These are phyloP conservation scores for Paratilapia polleni DNA, from an alignment of 2,113 vertebrate genomes.

Conservation along the genomic window DNA sequence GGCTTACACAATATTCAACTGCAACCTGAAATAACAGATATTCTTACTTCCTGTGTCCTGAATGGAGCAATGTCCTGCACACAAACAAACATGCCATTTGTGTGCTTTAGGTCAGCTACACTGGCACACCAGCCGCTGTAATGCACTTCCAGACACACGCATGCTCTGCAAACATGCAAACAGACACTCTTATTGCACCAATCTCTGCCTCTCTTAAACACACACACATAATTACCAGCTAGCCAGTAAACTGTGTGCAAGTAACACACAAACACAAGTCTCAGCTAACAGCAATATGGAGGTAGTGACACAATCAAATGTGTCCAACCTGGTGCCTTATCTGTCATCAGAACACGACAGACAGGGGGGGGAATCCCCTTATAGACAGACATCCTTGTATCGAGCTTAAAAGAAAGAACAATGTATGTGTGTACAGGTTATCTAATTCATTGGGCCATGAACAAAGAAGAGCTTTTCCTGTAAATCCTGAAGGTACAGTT, in stretches of 20 bases:
- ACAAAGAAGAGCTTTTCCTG: neutral
- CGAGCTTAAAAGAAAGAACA: neutral
- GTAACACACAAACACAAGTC: neutral
- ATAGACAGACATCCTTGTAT: slow-evolving; percentile 34
- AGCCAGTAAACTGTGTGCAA: neutral
- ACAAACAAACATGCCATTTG: slow-evolving; percentile 71
- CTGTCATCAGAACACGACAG: slow-evolving; percentile 28
- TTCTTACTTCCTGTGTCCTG: slow-evolving; percentile 40
- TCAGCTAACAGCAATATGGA: neutral
- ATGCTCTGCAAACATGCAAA: slow-evolving; percentile 12
- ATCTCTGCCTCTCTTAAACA: slow-evolving; percentile 4
- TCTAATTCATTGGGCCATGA: slow-evolving; percentile 22
- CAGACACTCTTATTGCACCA: slow-evolving; percentile 18
- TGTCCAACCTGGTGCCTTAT: slow-evolving; percentile 17
- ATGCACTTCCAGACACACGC: slow-evolving; percentile 20
- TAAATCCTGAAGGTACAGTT: neutral
- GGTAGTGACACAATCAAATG: neutral
- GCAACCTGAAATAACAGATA: slow-evolving; percentile 69
- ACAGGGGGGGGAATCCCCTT: slow-evolving; percentile 14
- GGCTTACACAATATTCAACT: neutral
- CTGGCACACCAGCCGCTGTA: slow-evolving; percentile 24
- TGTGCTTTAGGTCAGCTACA: slow-evolving; percentile 38
- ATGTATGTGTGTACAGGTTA: neutral
- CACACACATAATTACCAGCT: slow-evolving; percentile 11
- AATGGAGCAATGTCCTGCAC: slow-evolving; percentile 43